Evolutionary conservation across 2,113 vertebrate genomes (phyloP).

Genomic region (Tragelaphus scriptus): DNA sequence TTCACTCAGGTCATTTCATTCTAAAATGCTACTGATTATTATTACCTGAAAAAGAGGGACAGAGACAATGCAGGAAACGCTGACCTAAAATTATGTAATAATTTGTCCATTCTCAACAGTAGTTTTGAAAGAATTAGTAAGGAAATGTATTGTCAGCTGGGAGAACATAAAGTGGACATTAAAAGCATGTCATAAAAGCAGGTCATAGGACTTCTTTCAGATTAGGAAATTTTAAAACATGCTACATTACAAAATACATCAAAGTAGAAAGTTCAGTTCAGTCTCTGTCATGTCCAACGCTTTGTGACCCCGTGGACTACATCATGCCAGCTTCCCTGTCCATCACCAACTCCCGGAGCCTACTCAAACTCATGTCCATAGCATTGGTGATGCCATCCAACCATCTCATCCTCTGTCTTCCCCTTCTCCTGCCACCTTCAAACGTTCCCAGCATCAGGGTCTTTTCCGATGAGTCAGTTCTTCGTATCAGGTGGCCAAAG

Average conservation of each 20-base stretch:
- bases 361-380: not conserved
- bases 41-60: not conserved
- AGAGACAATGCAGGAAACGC: not conserved
- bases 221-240: not conserved
- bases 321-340: not conserved
- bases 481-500: not conserved
- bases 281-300: fast-evolving
- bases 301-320: not conserved
- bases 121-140: not conserved
- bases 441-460: not conserved
- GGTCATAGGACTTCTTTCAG: not conserved
- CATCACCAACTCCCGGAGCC: not conserved
- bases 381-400: not conserved
- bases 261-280: not conserved
- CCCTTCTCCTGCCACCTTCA: not conserved
- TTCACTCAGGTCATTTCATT: not conserved
- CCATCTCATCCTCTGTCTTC: not conserved
- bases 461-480: not conserved
- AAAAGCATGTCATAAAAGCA: not conserved
- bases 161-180: not conserved
- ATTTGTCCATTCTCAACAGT: not conserved
- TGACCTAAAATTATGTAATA: not conserved
- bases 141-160: not conserved
- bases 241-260: not conserved
- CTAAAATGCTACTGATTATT: not conserved